Evolutionary conservation across 2,797 vertebrate genomes (phyloP).

Genomic region (Myripristis jacobus): DNA sequence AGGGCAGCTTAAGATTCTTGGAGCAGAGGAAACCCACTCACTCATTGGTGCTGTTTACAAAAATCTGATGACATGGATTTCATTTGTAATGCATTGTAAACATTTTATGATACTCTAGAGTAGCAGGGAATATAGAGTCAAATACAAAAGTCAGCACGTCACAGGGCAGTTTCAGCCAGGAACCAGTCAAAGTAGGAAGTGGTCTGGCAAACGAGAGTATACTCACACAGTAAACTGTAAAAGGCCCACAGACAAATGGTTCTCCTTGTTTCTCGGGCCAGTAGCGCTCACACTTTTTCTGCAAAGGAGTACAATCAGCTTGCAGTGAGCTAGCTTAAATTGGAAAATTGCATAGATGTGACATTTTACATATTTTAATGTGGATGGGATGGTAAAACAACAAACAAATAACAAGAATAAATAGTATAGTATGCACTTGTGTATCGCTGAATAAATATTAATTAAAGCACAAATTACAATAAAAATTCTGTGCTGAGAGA

Average conservation of each 20-base stretch:
- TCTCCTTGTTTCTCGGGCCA: constrained; percentile 85
- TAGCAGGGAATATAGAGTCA: background rate
- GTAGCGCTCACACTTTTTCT: constrained; percentile 98
- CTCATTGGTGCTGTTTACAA: background rate
- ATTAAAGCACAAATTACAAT: background rate
- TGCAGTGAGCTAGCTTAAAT: background rate
- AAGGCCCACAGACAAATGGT: constrained; percentile 84
- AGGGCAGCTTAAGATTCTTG: background rate
- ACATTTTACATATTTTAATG: background rate
- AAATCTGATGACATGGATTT: background rate
- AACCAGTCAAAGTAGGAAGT: constrained; percentile 46
- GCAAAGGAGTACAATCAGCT: constrained; percentile 11
- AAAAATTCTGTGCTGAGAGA: background rate
- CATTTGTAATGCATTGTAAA: background rate
- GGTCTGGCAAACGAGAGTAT: constrained; percentile 41
- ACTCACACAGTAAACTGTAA: constrained; percentile 91
- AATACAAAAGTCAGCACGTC: constrained; percentile 19
- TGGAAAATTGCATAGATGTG: no score
- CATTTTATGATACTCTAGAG: background rate
- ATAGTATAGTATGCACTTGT: background rate
- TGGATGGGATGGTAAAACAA: no score
- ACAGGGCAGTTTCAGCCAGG: background rate
- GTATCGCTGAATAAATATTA: no score
- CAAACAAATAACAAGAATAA: background rate
- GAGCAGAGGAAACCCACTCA: background rate